These are phyloP conservation scores for Amphiura filiformis DNA, from an alignment of 35 echinoderm and acorn worm species.

Conservation along the genomic window DNA sequence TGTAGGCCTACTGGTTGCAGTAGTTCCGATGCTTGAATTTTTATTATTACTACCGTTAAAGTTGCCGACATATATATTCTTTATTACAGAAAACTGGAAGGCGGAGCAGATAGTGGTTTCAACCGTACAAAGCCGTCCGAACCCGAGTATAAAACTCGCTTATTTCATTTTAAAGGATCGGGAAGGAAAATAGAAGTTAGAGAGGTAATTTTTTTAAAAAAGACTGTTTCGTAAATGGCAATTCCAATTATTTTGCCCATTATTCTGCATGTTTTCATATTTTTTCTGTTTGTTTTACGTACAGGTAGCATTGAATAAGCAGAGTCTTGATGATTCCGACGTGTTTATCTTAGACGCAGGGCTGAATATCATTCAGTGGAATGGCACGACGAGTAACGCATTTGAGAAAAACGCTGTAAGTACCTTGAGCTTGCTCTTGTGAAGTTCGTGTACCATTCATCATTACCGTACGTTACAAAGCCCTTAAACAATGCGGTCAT, in stretches of 20 bases:
- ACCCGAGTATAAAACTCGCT: conserved; percentile 63
- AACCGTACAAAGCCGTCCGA: conserved; percentile 51
- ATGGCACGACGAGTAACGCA: conserved; percentile 48
- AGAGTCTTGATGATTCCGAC: conserved; percentile 28
- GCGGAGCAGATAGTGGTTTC: conserved; percentile 85
- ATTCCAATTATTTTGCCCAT: too few species aligned
- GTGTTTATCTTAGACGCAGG: conserved; percentile 78
- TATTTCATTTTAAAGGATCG: conserved; percentile 58
- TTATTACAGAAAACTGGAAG: conserved; percentile 51
- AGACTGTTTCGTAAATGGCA: too few species aligned
- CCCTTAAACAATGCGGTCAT: too few species aligned
- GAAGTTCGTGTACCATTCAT: too few species aligned
- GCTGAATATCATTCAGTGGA: conserved; percentile 63
- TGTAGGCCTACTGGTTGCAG: too few species aligned
- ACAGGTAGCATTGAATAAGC: conserved; percentile 27
- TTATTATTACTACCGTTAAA: too few species aligned
- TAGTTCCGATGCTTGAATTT: too few species aligned
- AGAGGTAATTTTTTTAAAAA: too few species aligned
- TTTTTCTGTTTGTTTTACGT: too few species aligned
- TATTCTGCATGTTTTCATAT: neutral
- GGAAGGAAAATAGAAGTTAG: conserved; percentile 43
- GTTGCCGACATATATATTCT: too few species aligned
- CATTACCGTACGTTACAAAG: too few species aligned
- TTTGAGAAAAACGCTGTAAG: conserved; percentile 75
- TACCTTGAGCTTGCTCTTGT: too few species aligned